Conservation (phyloP, 2,888 invertebrate genomes). For the Cistogaster globosa region DNA sequence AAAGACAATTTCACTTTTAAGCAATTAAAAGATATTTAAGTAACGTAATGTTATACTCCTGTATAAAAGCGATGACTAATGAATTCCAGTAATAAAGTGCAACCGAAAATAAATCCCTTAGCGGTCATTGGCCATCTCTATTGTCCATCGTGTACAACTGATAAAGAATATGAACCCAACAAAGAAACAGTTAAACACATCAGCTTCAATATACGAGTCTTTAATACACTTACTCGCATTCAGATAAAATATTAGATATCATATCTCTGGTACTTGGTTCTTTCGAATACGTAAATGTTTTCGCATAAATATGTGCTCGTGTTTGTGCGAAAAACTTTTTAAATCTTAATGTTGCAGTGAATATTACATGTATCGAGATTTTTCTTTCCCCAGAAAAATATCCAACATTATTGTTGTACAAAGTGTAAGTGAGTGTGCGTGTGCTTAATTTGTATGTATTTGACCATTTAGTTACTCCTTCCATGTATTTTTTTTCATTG, state of each 20-base stretch:
- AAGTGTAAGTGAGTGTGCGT: background rate
- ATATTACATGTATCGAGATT: conserved; percentile 55
- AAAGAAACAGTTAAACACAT: conserved; percentile 30
- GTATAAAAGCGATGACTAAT: conserved; percentile 20
- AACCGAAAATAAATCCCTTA: conserved; percentile 62
- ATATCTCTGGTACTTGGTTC: conserved; percentile 27
- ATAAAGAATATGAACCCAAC: conserved; percentile 28
- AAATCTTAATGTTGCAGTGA: conserved; percentile 37
- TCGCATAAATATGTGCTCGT: conserved; percentile 10
- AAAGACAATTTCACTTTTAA: too few relatives aligned
- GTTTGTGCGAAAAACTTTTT: conserved; percentile 46
- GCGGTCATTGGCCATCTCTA: conserved; percentile 68
- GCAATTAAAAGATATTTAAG: conserved; percentile 63
- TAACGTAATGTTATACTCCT: conserved; percentile 1
- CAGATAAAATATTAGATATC: conserved; percentile 34
- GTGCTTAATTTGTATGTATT: background rate
- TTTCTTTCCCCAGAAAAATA: background rate
- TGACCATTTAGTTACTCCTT: conserved; percentile 26
- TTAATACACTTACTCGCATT: background rate
- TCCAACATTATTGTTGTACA: conserved; percentile 1
- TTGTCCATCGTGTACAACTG: conserved; percentile 3
- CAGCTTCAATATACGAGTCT: background rate
- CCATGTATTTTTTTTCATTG: background rate
- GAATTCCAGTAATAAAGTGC: conserved; percentile 26
- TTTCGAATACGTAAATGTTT: conserved; percentile 30